Evolutionary conservation across 2,888 invertebrate species (phyloP), one percentile per base, ranked within the genome.

Genomic region (Tetheella fluctuosa): DNA sequence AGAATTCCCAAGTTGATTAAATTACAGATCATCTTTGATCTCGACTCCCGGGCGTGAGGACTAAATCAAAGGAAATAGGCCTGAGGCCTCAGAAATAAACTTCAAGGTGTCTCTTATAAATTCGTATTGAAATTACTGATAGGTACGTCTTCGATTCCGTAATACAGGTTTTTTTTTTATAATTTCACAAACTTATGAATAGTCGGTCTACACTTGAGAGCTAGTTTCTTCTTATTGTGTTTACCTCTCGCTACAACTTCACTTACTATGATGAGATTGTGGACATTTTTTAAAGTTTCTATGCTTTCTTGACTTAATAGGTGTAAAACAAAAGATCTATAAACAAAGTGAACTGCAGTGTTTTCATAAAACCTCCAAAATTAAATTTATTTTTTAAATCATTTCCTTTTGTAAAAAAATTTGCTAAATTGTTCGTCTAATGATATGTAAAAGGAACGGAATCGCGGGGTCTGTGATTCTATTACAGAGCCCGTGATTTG

Each of bases 31-130:
- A 42, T 42, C 42, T 42, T 42, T 42, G 42, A 42, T 42, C 42
- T 42, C n/a, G 8, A 7, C 39, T 3, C n/a, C 15, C 42, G 42
- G 42, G 42, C 17, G 42, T 42, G 42, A 42, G 42, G 42, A 42
- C 42, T 42, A 42, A 42, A 42, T 42, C 42, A 42, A 42, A 42
- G 42, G 42, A 42, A 42, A 42, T 42, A 42, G 7, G 42, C 42
- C 42, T 42, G 42, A 15, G 15, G 37, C 37, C 15, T 15, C 15
- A 15, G 13, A 37, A 37, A 13, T 37, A 37, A 37, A 1, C 15
- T 37, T 15, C 37, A 37, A 37, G 42, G 17, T 17, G 42, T 17
- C 42, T 39, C 42, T 42, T 7, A 42, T 42, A 17, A 42, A 17
- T 17, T 42, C 6, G 17, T 7, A 15, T 15, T 42, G 10, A 15